Percentiles rank a stretch among this genome's conserved stretches.
These are phyloP conservation scores for Panurus biarmicus DNA, from an alignment of 2,113 vertebrate species.

Conservation along the genomic window DNA sequence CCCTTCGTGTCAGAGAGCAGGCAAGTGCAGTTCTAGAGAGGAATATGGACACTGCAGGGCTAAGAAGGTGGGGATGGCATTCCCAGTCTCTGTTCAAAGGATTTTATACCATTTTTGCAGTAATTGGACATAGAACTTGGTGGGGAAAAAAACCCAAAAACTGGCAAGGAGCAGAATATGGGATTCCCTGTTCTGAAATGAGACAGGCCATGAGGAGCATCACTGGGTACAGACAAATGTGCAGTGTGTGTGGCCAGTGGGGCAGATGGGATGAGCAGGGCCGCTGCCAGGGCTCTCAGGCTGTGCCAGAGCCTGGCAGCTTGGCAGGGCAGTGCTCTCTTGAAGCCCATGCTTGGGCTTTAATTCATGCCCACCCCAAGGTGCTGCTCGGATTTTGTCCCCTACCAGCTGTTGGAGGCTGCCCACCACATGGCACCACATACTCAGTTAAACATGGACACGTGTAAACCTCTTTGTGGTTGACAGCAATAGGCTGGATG, in stretches of 20 bases:
- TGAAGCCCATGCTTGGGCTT: background rate
- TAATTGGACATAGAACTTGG: background rate
- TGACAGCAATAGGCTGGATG: background rate
- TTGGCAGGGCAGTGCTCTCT: no score
- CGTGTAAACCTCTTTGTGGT: accelerated
- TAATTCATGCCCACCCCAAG: no score
- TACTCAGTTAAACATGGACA: background rate
- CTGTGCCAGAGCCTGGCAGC: background rate
- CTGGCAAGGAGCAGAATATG: no score
- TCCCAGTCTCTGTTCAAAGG: background rate
- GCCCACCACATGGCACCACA: background rate
- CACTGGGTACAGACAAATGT: background rate
- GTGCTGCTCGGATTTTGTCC: background rate
- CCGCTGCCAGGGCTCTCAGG: background rate
- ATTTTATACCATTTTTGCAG: background rate
- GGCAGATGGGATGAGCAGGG: background rate
- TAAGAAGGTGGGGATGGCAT: background rate
- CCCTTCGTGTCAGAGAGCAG: background rate
- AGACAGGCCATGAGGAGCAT: no score
- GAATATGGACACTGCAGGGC: background rate
- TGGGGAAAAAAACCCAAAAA: background rate
- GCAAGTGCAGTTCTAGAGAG: background rate
- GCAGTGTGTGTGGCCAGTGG: accelerated
- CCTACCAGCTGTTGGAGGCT: background rate
- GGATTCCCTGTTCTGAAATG: background rate